Evolutionary conservation across 2,888 invertebrate genomes (phyloP).

Genomic region (Sinhomidia bicolor): DNA sequence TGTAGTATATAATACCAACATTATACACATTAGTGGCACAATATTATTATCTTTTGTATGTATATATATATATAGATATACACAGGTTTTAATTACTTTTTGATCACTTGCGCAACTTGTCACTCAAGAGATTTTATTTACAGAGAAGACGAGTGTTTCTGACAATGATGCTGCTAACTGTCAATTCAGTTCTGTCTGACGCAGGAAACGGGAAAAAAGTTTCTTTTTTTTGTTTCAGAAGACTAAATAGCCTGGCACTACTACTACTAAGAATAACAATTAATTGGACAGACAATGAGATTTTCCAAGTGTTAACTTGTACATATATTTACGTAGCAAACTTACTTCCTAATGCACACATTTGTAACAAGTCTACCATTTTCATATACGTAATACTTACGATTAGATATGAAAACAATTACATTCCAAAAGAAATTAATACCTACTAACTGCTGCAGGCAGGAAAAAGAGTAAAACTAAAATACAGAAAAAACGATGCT

Average conservation of each 20-base stretch:
- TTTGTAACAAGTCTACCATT: not conserved
- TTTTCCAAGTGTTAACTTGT: not conserved
- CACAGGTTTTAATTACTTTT: conserved; percentile 42
- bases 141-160: not conserved
- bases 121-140: not conserved
- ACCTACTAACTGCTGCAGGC: not conserved
- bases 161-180: conserved; percentile 11
- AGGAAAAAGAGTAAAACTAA: not conserved
- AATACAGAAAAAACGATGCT: not conserved
- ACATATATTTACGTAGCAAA: not conserved
- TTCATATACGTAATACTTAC: not conserved
- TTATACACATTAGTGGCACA: no score
- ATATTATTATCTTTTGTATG: no score
- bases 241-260: not conserved
- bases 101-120: conserved; percentile 37
- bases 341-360: not conserved
- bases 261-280: not conserved
- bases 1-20: no score
- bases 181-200: conserved; percentile 12
- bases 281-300: conserved; percentile 30
- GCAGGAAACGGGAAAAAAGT: not conserved
- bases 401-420: not conserved
- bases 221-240: not conserved
- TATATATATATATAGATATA: no score
- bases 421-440: not conserved